Conservation (phyloP, 1,140 invertebrate genomes). For the Zelostemma sp. region DNA sequence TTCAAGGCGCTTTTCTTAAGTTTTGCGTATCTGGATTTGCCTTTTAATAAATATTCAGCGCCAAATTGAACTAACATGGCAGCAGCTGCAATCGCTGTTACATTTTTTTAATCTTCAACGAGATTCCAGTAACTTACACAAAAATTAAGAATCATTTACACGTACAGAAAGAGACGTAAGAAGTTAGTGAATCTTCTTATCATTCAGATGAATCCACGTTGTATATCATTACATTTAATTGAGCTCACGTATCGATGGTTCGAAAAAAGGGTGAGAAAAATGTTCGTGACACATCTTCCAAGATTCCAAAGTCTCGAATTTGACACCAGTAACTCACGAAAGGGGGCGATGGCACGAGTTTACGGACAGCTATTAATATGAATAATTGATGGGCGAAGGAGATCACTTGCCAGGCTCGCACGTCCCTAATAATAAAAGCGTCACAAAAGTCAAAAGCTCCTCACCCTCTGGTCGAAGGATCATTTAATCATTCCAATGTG, state of each 20-base stretch:
- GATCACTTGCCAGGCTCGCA: conserved; percentile 27
- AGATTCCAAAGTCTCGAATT: conserved; percentile 6
- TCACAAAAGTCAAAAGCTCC: conserved; percentile 52
- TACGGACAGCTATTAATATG: conserved; percentile 56
- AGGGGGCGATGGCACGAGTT: conserved; percentile 17
- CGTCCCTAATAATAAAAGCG: conserved; percentile 28
- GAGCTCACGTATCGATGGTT: conserved; percentile 20
- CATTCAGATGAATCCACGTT: conserved; percentile 38
- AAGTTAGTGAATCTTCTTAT: too few relatives aligned
- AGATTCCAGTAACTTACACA: too few relatives aligned
- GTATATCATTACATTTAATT: conserved; percentile 41
- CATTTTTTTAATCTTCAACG: too few relatives aligned
- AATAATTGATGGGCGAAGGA: conserved; percentile 58
- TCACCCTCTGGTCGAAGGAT: conserved; percentile 37
- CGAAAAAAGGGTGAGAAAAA: conserved; percentile 17
- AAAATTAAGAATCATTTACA: too few relatives aligned
- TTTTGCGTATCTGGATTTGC: background rate
- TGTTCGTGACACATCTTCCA: conserved; percentile 17
- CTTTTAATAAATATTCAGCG: too few relatives aligned
- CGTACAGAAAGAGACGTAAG: too few relatives aligned
- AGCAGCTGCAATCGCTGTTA: too few relatives aligned
- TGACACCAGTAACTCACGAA: conserved; percentile 9
- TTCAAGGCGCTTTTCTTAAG: background rate
- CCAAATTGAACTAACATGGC: too few relatives aligned
- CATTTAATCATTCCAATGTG: conserved; percentile 61